These are phyloP conservation scores for Sinonovacula constricta DNA, from an alignment of 1,140 invertebrate species.

Conservation along the genomic window DNA sequence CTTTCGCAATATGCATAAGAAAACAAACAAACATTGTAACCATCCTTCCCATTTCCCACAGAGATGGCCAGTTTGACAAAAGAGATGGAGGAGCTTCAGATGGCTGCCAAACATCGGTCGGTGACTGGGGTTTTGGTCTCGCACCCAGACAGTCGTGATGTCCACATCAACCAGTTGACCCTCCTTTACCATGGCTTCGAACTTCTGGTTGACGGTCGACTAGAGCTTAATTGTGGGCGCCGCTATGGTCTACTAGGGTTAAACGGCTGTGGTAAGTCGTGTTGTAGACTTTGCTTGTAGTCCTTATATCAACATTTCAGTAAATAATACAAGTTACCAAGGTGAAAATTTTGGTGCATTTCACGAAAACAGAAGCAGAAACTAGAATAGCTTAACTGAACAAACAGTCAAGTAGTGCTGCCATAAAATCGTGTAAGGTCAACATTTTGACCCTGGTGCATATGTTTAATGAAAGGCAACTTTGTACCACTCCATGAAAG, in stretches of 20 bases:
- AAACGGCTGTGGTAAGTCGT: slow-evolving; percentile 95
- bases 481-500: no score
- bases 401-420: no score
- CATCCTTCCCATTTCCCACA: slow-evolving; percentile 2
- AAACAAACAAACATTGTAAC: slow-evolving; percentile 1
- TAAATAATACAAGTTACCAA: no score
- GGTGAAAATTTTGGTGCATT: no score
- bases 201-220: slow-evolving; percentile 95
- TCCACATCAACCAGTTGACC: slow-evolving; percentile 98
- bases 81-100: slow-evolving; percentile 85
- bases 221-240: slow-evolving; percentile 97
- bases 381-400: no score
- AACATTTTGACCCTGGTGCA: no score
- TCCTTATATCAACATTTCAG: no score
- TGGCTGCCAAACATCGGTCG: slow-evolving; percentile 95
- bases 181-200: slow-evolving; percentile 99
- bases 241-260: slow-evolving; percentile 97
- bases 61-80: slow-evolving; percentile 92
- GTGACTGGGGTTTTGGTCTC: slow-evolving; percentile 97
- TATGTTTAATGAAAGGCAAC: no score
- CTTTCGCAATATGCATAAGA: background rate
- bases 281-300: no score
- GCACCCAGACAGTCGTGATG: slow-evolving; percentile 95
- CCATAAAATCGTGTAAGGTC: no score
- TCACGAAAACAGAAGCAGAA: no score